Conservation (phyloP, 2,797 vertebrate species). For the Leucoraja ocellata region DNA sequence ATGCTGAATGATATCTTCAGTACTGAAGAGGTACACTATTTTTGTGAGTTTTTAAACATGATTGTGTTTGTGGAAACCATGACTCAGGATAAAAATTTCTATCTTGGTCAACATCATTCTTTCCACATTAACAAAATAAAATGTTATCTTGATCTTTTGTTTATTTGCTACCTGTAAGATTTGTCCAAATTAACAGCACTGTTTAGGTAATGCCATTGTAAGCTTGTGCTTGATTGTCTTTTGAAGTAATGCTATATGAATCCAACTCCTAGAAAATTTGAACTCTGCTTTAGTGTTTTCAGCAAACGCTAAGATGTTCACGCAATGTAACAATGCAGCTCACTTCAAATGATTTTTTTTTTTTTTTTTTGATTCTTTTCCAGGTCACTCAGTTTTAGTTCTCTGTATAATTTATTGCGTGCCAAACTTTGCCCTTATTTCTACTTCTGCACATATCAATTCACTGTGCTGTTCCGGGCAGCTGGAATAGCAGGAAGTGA, state of each 20-base stretch:
- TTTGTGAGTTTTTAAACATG: not conserved
- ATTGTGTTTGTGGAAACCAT: not conserved
- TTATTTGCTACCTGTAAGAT: not conserved
- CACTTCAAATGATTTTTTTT: not conserved
- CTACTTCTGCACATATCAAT: conserved; percentile 85
- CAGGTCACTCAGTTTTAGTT: conserved; percentile 87
- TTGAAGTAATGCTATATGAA: not conserved
- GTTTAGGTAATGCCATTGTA: not conserved
- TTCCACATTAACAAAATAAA: not conserved
- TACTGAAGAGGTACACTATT: not conserved
- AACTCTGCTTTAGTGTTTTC: not conserved
- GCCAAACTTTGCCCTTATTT: conserved; percentile 86
- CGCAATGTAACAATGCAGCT: not conserved
- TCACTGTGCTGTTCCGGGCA: conserved; percentile 80
- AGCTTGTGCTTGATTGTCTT: not conserved
- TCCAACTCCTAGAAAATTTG: not conserved
- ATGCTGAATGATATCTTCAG: not conserved
- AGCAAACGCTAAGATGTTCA: not conserved
- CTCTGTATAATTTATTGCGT: conserved; percentile 80
- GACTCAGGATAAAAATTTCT: not conserved
- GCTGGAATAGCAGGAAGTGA: conserved; percentile 68
- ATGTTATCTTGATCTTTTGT: no score
- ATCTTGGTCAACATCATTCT: not conserved
- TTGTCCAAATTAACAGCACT: not conserved
- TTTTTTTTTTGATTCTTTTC: not conserved